Conservation (phyloP, 2,888 invertebrate genomes). For the Xestia ashworthii region DNA sequence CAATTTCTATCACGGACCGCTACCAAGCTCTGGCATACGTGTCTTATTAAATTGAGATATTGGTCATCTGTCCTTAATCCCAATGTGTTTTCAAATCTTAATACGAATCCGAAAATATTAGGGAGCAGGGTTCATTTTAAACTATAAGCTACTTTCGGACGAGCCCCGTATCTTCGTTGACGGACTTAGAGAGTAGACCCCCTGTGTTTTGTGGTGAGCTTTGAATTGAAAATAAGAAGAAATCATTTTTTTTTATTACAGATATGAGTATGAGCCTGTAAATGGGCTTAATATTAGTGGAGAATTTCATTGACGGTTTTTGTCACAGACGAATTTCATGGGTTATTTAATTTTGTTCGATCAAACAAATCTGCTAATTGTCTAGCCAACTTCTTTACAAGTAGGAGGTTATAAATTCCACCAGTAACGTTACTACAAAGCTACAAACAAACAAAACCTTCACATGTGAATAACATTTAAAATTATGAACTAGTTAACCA, state of each 20-base stretch:
- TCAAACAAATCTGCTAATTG: neutral
- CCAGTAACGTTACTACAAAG: neutral
- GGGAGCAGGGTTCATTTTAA: too few relatives aligned
- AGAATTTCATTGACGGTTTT: neutral
- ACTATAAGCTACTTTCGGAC: too few relatives aligned
- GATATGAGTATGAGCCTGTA: neutral
- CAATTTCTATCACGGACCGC: neutral
- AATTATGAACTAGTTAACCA: neutral
- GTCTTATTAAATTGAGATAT: too few relatives aligned
- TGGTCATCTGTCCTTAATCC: too few relatives aligned
- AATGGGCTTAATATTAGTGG: neutral
- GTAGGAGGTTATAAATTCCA: neutral
- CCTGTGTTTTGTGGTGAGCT: neutral
- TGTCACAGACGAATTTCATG: neutral
- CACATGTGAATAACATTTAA: neutral
- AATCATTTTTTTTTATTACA: neutral
- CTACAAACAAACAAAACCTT: constrained; percentile 1
- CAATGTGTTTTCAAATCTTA: too few relatives aligned
- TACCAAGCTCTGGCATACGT: neutral
- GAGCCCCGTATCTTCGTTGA: too few relatives aligned
- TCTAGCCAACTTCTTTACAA: neutral
- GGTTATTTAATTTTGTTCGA: neutral
- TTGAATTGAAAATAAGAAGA: neutral
- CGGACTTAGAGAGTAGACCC: too few relatives aligned
- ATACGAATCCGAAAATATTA: too few relatives aligned